A percentile compares a stretch with the other conserved stretches of the same genome.
These are phyloP conservation scores for Mystacornis crossleyi DNA, from an alignment of 2,113 vertebrate species.

Conservation along the genomic window DNA sequence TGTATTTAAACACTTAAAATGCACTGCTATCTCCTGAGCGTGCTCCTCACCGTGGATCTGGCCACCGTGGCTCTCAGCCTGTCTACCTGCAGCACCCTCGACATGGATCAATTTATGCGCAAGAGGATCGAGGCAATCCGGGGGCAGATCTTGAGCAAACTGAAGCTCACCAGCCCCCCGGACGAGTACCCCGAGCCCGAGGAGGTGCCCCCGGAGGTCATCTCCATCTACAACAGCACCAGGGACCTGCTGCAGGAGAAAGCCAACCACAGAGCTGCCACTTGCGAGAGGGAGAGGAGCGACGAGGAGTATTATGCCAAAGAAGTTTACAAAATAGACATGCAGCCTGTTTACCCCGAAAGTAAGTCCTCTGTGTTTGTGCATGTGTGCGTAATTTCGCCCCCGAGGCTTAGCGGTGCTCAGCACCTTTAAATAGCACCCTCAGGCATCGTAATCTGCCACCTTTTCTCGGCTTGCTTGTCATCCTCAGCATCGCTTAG, in stretches of 20 bases:
- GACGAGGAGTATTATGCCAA: slow-evolving; percentile 99
- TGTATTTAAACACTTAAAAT: slow-evolving; percentile 78
- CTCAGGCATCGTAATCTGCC: neutral
- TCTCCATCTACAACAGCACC: slow-evolving; percentile 98
- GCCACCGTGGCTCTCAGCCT: slow-evolving; percentile 86
- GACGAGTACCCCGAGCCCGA: slow-evolving; percentile 82
- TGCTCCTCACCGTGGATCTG: slow-evolving; percentile 88
- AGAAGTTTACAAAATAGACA: slow-evolving; percentile 97
- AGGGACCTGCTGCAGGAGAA: slow-evolving; percentile 95
- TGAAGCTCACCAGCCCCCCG: slow-evolving; percentile 93
- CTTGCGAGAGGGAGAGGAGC: slow-evolving; percentile 94
- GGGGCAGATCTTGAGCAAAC: slow-evolving; percentile 97
- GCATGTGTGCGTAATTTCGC: neutral
- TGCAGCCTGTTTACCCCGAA: slow-evolving; percentile 84
- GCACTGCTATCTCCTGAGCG: slow-evolving; percentile 87
- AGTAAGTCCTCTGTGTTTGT: slow-evolving; percentile 82
- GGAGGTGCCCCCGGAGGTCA: slow-evolving; percentile 90
- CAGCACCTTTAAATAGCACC: neutral
- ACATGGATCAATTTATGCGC: slow-evolving; percentile 96
- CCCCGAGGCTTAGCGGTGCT: neutral
- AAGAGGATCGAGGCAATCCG: slow-evolving; percentile 98
- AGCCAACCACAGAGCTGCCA: slow-evolving; percentile 88
- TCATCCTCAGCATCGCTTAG: neutral
- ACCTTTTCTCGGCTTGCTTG: neutral
- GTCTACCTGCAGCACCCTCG: slow-evolving; percentile 96